Base-by-base conservation (phyloP, 2,797 vertebrate genomes). In the Liparis tanakae region DNA sequence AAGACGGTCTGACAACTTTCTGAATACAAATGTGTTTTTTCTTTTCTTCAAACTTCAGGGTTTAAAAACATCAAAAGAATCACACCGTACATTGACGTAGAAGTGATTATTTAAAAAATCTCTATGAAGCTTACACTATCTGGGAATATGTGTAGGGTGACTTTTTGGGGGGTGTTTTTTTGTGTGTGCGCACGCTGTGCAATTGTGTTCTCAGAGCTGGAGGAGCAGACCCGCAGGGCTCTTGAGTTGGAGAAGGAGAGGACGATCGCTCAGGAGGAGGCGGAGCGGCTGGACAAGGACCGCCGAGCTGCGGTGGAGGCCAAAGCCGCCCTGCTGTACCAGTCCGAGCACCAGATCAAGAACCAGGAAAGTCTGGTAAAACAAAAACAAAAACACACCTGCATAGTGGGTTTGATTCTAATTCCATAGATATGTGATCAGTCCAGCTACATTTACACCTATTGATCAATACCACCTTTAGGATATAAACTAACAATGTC, bases 201-300 rank as follows among this genome's bases (percentile, higher is more conserved):
- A 3, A 80, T 41, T 77, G 56, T 73, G 50, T 80, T 71, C 25
- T 81, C 89, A 99, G 98, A 98, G 91, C 92, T 99, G 93, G 97
- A 98, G 93, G 98, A 99, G 89, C 98, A 99, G 94, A 99, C 97
- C 4, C 95, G 95, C 70, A 94, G 95, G 84, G 97, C 97, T 18
- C 87, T 97, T 56, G 97, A 98, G 90, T 88, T 99, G 81, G 98
- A 99, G 71, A 96, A 96, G 72, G 97, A 98, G 87, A 94, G 96
- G 85, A 97, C 94, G 82, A 88, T 93, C 71, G 97, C 96, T 59
- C 96, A 96, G 76, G 96, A 96, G 46, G 98, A 99, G 84, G 97
- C 98, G 7, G 96, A 98, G 87, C 96, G 95, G 34, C 91, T 99
- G 85, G 97, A 98, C 65, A 96, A 89, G 82, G 97, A 99, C 71